Evolutionary conservation across 2,888 invertebrate species (phyloP).

Genomic region (Ormyrus thymus): DNA sequence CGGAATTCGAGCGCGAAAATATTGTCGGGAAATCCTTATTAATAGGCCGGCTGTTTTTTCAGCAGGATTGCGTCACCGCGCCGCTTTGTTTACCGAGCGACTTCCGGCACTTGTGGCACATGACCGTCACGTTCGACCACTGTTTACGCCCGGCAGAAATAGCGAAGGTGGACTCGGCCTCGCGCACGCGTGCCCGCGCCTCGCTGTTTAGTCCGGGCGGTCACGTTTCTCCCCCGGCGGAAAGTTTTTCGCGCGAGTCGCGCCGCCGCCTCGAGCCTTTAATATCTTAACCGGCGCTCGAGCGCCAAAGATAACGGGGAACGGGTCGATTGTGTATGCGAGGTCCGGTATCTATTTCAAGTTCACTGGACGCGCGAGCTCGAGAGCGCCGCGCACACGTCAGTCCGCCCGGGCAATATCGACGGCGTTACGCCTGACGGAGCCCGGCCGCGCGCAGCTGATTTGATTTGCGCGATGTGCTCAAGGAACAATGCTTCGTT

Average conservation of each 20-base stretch:
- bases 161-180: slow-evolving; percentile 7
- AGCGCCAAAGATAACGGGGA: slow-evolving; percentile 18
- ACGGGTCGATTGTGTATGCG: neutral
- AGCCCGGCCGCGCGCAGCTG: neutral
- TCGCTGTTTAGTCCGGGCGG: slow-evolving; percentile 44
- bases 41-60: slow-evolving; percentile 31
- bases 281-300: slow-evolving; percentile 16
- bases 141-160: slow-evolving; percentile 48
- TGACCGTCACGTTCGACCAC: slow-evolving; percentile 48
- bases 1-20: slow-evolving; percentile 16
- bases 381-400: slow-evolving; percentile 10
- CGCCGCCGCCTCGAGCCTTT: slow-evolving; percentile 4
- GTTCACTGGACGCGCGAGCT: slow-evolving; percentile 34
- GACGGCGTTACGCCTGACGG: slow-evolving; percentile 41
- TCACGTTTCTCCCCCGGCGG: slow-evolving; percentile 45
- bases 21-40: slow-evolving; percentile 43
- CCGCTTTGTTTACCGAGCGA: slow-evolving; percentile 17
- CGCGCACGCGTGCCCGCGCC: slow-evolving; percentile 31
- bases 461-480: slow-evolving; percentile 18
- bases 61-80: slow-evolving; percentile 36
- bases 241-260: slow-evolving; percentile 21
- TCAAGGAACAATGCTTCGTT: slow-evolving; percentile 35
- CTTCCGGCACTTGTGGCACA: slow-evolving; percentile 44
- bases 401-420: neutral
- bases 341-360: slow-evolving; percentile 52